A percentile compares a stretch with the other conserved stretches of the same genome.
These are phyloP conservation scores for Halocaridina rubra DNA, from an alignment of 2,888 invertebrate genomes.

Conservation along the genomic window DNA sequence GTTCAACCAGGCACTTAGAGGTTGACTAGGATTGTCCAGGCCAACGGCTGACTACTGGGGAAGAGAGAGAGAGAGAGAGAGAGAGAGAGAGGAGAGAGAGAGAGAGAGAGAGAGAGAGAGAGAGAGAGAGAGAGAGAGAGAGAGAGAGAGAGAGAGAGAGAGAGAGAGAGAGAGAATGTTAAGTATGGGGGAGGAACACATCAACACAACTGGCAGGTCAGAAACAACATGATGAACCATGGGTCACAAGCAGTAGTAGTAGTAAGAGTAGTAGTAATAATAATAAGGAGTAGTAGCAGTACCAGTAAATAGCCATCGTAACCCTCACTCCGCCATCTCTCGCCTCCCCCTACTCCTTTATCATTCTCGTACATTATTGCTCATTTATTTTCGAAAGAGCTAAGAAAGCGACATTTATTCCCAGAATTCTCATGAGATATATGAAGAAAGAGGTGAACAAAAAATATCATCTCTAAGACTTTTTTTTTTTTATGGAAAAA, in stretches of 20 bases:
- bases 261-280: too few species aligned
- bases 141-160: neutral
- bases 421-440: too few species aligned
- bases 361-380: too few species aligned
- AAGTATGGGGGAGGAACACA: constrained; percentile 13
- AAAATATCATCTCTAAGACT: too few species aligned
- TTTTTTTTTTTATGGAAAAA: too few species aligned
- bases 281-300: too few species aligned
- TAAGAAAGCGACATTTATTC: too few species aligned
- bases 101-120: neutral
- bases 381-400: too few species aligned
- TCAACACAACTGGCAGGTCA: constrained; percentile 14
- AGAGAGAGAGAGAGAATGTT: neutral
- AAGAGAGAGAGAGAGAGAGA: neutral
- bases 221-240: constrained; percentile 30
- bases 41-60: neutral
- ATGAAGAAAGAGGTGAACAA: too few species aligned
- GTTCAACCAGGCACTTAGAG: neutral
- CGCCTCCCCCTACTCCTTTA: constrained; percentile 24
- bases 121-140: neutral
- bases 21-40: neutral
- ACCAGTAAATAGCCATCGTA: constrained; percentile 29
- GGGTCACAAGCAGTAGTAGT: constrained; percentile 47
- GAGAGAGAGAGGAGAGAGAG: neutral
- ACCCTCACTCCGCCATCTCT: neutral